phyloP scores from a whole-genome alignment of 2,888 invertebrate genomes.

The Philhelius pedissequus region DNA sequence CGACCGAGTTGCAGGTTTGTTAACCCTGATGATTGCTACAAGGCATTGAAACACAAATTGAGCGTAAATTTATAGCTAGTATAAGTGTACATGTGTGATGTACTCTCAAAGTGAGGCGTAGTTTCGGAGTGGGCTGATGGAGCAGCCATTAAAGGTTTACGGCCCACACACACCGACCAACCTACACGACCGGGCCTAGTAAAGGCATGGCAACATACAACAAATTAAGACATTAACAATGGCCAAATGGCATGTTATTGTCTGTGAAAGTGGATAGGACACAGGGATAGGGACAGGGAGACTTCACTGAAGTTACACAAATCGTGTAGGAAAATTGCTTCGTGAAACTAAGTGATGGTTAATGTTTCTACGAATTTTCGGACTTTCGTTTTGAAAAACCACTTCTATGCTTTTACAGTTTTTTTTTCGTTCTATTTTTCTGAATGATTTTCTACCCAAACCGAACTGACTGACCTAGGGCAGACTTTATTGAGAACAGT shows the following conservation, averaged over 20 bases:
- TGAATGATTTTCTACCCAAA: not conserved
- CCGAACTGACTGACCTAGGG: constrained; percentile 29
- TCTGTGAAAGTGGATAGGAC: constrained; percentile 17
- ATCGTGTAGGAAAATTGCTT: not conserved
- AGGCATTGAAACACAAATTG: constrained; percentile 67
- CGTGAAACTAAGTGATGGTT: constrained; percentile 42
- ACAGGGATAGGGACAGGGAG: not conserved
- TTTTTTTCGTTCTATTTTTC: not conserved
- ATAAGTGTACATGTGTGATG: not conserved
- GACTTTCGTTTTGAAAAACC: not conserved
- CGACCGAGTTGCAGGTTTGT: constrained; percentile 66
- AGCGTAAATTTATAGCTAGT: constrained; percentile 58
- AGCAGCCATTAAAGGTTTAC: constrained; percentile 5
- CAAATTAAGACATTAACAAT: constrained; percentile 68
- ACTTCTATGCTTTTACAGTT: not conserved
- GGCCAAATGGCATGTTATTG: constrained; percentile 67
- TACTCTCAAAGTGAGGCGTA: not conserved
- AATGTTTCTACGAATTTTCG: constrained; percentile 37
- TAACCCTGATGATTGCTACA: constrained; percentile 64
- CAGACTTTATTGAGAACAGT: constrained; percentile 40
- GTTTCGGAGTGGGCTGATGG: not conserved
- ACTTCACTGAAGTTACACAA: not conserved
- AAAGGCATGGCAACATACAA: constrained; percentile 44
- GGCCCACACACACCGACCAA: constrained; percentile 32
- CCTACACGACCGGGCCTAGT: not conserved